Evolutionary conservation across 1,140 invertebrate genomes (phyloP).

Genomic region (Aphaenogaster rudis): DNA sequence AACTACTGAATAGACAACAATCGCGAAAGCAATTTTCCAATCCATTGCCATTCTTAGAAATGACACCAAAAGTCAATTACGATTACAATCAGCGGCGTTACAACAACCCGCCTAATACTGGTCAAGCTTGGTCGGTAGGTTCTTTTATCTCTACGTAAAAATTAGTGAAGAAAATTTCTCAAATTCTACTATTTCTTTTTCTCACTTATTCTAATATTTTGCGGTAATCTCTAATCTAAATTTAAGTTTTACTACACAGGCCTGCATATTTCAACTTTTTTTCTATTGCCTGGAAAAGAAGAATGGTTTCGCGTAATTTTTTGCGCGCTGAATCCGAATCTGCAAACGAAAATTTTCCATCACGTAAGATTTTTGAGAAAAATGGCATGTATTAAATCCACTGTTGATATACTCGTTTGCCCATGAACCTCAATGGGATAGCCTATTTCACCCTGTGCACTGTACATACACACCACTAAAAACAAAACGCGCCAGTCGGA

Average conservation of each 20-base stretch:
- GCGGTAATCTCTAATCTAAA: neutral
- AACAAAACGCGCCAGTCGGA: no score
- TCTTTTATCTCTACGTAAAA: neutral
- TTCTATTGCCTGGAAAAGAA: no score
- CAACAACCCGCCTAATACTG: constrained; percentile 70
- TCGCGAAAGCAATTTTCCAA: constrained; percentile 63
- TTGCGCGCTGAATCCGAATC: no score
- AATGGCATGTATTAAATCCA: no score
- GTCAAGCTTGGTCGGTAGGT: constrained; percentile 78
- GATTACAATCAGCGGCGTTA: constrained; percentile 73
- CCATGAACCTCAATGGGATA: no score
- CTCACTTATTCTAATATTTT: neutral
- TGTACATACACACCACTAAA: no score
- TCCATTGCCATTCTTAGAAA: constrained; percentile 59
- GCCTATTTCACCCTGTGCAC: no score
- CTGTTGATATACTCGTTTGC: no score
- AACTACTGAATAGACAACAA: constrained; percentile 51
- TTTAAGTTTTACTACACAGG: neutral
- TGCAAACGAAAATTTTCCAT: no score
- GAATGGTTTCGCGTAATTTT: no score
- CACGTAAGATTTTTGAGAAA: no score
- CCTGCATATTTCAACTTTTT: no score
- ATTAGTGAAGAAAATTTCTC: neutral
- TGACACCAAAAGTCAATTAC: constrained; percentile 74
- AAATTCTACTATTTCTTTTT: neutral